Conservation (phyloP, 35 echinoderm and acorn worm species). For the Apostichopus californicus region DNA sequence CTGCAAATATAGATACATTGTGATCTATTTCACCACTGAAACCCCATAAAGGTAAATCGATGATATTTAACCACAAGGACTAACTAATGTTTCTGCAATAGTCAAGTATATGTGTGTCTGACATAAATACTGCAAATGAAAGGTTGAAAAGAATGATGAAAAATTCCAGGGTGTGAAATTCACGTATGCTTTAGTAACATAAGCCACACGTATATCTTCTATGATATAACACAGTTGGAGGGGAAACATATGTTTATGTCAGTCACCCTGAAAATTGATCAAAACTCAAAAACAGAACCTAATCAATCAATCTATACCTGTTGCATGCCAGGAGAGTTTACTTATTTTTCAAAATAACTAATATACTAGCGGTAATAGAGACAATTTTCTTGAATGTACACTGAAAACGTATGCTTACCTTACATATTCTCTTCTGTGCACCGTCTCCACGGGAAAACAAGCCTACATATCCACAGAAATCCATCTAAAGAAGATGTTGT, state of each 20-base stretch:
- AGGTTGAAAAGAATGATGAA: no score
- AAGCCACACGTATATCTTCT: neutral
- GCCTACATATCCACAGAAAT: slow-evolving; percentile 49
- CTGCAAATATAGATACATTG: no score
- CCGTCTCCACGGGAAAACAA: slow-evolving; percentile 15
- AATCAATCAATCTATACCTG: slow-evolving; percentile 7
- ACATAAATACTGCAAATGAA: no score
- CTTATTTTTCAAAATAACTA: neutral
- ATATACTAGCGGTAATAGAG: neutral
- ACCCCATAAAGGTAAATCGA: no score
- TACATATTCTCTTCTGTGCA: neutral
- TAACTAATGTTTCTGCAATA: no score
- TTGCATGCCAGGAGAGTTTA: slow-evolving; percentile 7
- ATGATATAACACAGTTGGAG: neutral
- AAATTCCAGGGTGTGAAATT: no score
- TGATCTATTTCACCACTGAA: no score
- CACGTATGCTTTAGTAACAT: neutral
- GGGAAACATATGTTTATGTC: slow-evolving; percentile 10
- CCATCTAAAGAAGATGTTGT: slow-evolving; percentile 37
- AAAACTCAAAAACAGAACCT: neutral
- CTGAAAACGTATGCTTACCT: neutral
- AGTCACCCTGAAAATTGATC: neutral
- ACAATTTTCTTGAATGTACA: neutral
- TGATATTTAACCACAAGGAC: no score
- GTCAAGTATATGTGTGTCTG: no score